Evolutionary conservation across 2,888 invertebrate species (phyloP).

Genomic region (Clunio marinus): DNA sequence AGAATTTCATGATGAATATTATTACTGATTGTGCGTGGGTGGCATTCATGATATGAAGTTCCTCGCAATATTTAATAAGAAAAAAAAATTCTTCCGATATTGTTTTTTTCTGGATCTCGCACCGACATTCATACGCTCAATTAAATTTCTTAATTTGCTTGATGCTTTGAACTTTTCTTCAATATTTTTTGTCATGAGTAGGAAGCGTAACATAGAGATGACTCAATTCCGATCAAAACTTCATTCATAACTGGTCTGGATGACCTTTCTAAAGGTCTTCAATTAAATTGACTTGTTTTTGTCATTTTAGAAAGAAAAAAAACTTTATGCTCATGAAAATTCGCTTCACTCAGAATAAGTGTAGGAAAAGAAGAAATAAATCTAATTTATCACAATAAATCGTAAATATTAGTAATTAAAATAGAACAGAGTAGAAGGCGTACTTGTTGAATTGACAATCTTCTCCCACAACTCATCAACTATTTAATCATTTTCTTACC

Average conservation of each 20-base stretch:
- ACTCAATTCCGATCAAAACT: neutral
- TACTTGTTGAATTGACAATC: too few relatives aligned
- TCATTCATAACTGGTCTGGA: too few relatives aligned
- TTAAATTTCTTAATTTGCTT: neutral
- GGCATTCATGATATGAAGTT: too few relatives aligned
- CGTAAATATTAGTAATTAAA: neutral
- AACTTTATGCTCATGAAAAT: neutral
- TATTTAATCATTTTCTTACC: too few relatives aligned
- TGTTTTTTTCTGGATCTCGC: too few relatives aligned
- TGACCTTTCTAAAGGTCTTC: neutral
- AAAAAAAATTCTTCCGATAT: neutral
- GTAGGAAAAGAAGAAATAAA: neutral
- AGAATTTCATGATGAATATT: too few relatives aligned
- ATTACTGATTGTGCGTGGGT: too few relatives aligned
- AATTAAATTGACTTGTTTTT: neutral
- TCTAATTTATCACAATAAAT: conserved; percentile 3
- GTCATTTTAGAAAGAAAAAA: neutral
- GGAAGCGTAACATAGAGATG: neutral
- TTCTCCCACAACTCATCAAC: too few relatives aligned
- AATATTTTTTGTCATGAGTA: too few relatives aligned
- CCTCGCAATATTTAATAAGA: neutral
- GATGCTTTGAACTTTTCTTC: too few relatives aligned
- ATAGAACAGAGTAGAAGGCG: too few relatives aligned
- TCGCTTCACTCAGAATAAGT: neutral
- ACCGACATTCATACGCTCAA: too few relatives aligned